Percentiles rank a stretch among this genome's conserved stretches.
These are phyloP conservation scores for Drosophila fulvimacula DNA, from an alignment of 2,888 invertebrate genomes.

Conservation along the genomic window DNA sequence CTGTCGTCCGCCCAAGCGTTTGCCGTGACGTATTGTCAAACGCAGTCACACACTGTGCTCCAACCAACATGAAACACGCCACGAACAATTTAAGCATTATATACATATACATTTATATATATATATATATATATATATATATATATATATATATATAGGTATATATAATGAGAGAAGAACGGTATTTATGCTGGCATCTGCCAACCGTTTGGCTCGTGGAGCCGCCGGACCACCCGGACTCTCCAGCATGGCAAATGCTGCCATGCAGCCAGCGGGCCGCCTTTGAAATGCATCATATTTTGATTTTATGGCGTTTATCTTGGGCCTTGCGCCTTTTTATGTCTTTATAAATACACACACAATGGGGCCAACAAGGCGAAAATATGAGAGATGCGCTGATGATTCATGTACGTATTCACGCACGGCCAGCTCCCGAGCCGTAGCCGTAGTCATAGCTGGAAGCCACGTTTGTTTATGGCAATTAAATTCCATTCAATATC, in stretches of 20 bases:
- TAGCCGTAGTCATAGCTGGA: neutral
- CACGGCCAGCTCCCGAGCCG: conserved; percentile 11
- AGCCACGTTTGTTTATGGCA: conserved; percentile 72
- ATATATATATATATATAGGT: neutral
- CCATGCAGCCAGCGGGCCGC: conserved; percentile 49
- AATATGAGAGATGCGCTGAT: conserved; percentile 39
- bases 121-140: conserved; percentile 1
- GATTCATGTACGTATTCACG: conserved; percentile 31
- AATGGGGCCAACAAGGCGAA: conserved; percentile 17
- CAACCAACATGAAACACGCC: neutral
- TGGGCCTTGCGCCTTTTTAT: conserved; percentile 63
- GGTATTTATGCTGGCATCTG: conserved; percentile 39
- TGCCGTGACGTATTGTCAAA: conserved; percentile 73
- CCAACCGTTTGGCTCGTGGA: conserved; percentile 3
- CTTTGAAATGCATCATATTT: conserved; percentile 70
- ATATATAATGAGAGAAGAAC: neutral
- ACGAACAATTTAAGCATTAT: conserved; percentile 30
- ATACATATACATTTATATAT: neutral
- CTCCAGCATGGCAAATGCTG: conserved; percentile 10
- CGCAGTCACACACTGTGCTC: conserved; percentile 56
- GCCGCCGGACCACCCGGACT: conserved; percentile 55
- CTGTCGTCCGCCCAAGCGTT: conserved; percentile 25
- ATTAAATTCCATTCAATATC: conserved; percentile 71
- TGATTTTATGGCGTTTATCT: conserved; percentile 66
- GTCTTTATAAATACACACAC: conserved; percentile 77